phyloP scores from a whole-genome alignment of 2,888 invertebrate genomes.

The Melieria omissa region DNA sequence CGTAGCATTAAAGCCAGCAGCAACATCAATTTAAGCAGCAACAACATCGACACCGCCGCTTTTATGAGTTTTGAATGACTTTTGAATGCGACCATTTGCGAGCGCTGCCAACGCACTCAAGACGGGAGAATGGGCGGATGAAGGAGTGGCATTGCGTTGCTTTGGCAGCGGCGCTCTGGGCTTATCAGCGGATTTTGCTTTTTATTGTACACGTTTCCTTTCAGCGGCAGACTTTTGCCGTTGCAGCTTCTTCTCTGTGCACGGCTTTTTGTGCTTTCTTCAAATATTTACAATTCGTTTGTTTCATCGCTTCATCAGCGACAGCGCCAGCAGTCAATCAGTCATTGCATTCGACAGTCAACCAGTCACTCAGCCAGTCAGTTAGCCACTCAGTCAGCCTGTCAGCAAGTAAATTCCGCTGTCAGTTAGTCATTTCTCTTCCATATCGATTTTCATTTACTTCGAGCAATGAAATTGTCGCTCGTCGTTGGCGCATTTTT shows the following conservation, averaged over 20 bases:
- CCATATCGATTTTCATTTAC: too few relatives aligned
- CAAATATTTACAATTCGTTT: conserved; percentile 20
- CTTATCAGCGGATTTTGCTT: conserved; percentile 1
- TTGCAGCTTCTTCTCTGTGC: background rate
- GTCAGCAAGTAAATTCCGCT: too few relatives aligned
- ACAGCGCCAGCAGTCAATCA: background rate
- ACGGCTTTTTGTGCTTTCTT: background rate
- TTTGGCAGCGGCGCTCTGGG: background rate
- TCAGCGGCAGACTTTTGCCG: background rate
- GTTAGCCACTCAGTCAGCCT: too few relatives aligned
- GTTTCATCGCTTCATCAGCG: conserved; percentile 1
- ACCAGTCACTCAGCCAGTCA: conserved; percentile 9
- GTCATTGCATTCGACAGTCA: too few relatives aligned
- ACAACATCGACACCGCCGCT: background rate
- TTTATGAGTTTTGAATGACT: conserved; percentile 22
- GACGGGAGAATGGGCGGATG: too few relatives aligned
- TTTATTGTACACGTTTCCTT: background rate
- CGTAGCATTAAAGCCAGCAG: too few relatives aligned
- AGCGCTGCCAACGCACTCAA: background rate
- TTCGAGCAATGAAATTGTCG: too few relatives aligned
- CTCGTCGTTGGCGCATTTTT: conserved; percentile 1
- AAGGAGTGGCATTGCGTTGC: background rate
- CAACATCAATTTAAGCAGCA: too few relatives aligned
- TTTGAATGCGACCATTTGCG: conserved; percentile 10
- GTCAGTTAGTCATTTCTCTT: too few relatives aligned